phyloP scores from a whole-genome alignment of 2,797 vertebrate species.

The Spinibarbus caldwelli region DNA sequence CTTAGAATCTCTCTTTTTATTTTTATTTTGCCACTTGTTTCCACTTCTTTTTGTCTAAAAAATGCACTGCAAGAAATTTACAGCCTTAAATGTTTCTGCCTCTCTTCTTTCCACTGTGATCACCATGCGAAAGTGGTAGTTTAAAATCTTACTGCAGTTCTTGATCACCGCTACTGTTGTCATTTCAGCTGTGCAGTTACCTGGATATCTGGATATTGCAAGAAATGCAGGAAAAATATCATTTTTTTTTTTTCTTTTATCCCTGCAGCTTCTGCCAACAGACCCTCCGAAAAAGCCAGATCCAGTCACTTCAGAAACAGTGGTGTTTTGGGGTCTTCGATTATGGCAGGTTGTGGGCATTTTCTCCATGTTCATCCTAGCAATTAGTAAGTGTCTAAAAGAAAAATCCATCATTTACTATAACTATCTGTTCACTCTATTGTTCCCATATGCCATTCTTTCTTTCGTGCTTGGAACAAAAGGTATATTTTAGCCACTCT shows the following conservation, averaged over 20 bases:
- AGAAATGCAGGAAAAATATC: no score
- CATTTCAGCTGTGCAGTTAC: constrained; percentile 2
- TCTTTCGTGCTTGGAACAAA: background rate
- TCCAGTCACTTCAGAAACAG: constrained; percentile 92
- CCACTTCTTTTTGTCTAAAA: background rate
- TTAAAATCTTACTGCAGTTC: background rate
- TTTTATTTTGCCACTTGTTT: background rate
- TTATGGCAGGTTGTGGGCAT: constrained; percentile 98
- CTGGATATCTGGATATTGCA: no score
- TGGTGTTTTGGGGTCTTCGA: constrained; percentile 97
- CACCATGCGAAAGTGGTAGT: background rate
- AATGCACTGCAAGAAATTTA: background rate
- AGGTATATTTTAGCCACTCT: background rate
- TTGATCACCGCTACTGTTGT: background rate
- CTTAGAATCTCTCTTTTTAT: background rate
- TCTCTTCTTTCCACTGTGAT: background rate
- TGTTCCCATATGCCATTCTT: background rate
- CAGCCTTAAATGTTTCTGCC: background rate
- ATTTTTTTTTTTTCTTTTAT: background rate
- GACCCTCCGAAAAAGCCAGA: constrained; percentile 92
- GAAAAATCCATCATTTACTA: no score
- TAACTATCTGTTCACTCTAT: background rate
- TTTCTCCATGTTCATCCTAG: constrained; percentile 90
- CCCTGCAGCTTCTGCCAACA: constrained; percentile 81
- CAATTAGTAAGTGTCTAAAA: constrained; percentile 88